Conservation (phyloP, 2,888 invertebrate genomes). For the Deroplatys truncata region DNA sequence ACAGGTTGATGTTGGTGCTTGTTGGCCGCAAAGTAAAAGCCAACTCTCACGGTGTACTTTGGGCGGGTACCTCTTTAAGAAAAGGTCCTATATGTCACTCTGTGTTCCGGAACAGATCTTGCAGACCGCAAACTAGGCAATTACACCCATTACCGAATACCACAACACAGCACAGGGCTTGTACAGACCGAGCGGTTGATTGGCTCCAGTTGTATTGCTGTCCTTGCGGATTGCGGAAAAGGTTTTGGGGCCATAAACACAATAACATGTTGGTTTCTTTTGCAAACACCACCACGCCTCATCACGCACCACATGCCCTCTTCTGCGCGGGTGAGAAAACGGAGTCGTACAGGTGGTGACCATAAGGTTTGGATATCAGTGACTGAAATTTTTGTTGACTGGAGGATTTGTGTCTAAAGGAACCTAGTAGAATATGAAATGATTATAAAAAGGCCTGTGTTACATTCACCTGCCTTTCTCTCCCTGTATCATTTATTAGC, state of each 20-base stretch:
- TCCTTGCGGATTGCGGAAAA: neutral
- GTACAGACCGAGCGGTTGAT: neutral
- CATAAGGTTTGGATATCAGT: no score
- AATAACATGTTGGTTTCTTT: neutral
- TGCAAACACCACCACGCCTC: neutral
- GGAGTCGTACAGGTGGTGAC: no score
- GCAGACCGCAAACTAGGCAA: neutral
- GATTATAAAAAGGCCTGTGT: no score
- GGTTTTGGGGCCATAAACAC: neutral
- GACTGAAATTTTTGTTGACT: no score
- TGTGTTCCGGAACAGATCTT: neutral
- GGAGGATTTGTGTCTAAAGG: no score
- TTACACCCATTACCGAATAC: neutral
- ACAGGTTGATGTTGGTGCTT: neutral
- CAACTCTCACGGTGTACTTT: neutral
- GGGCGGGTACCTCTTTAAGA: neutral
- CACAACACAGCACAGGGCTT: neutral
- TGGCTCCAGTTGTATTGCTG: neutral
- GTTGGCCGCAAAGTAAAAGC: neutral
- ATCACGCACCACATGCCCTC: neutral
- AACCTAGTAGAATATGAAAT: no score
- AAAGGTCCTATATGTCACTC: neutral
- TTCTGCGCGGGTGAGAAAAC: no score
- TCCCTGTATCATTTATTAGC: no score
- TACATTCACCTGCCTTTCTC: no score